These are phyloP conservation scores for Strigamia transsilvanica DNA, from an alignment of 2,888 invertebrate genomes.

Conservation along the genomic window DNA sequence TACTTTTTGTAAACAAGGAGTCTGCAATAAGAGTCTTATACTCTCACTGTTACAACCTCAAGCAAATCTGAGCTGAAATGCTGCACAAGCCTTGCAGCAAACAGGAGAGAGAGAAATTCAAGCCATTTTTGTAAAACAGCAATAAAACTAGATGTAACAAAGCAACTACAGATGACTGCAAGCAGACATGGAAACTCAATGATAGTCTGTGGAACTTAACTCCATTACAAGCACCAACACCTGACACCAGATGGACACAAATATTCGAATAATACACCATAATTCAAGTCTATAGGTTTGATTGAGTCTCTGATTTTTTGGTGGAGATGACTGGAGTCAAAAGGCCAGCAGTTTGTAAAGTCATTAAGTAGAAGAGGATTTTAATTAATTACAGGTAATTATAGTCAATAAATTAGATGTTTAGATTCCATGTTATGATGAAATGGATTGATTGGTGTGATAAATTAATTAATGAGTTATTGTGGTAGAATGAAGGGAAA, in stretches of 20 bases:
- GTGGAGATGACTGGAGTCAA: neutral
- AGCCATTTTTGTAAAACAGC: neutral
- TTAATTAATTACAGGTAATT: slow-evolving; percentile 34
- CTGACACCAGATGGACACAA: neutral
- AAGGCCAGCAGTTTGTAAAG: neutral
- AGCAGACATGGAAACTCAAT: neutral
- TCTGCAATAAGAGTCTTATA: neutral
- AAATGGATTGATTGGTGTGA: slow-evolving; percentile 15
- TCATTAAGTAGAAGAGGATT: neutral
- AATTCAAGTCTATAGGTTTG: too few relatives aligned
- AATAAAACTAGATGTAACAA: neutral
- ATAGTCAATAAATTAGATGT: neutral
- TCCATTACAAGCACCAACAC: neutral
- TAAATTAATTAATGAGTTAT: slow-evolving; percentile 22
- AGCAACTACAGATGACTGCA: neutral
- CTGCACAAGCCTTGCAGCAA: neutral
- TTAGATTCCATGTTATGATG: neutral
- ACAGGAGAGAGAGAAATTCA: neutral
- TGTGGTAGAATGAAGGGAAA: neutral
- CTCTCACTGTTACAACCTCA: neutral
- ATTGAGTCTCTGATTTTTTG: too few relatives aligned
- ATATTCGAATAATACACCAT: too few relatives aligned
- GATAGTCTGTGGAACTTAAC: neutral
- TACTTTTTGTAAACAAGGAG: neutral
- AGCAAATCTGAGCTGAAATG: neutral